Evolutionary conservation across 2,113 vertebrate species (phyloP).

Genomic region (Sigmodon hispidus): DNA sequence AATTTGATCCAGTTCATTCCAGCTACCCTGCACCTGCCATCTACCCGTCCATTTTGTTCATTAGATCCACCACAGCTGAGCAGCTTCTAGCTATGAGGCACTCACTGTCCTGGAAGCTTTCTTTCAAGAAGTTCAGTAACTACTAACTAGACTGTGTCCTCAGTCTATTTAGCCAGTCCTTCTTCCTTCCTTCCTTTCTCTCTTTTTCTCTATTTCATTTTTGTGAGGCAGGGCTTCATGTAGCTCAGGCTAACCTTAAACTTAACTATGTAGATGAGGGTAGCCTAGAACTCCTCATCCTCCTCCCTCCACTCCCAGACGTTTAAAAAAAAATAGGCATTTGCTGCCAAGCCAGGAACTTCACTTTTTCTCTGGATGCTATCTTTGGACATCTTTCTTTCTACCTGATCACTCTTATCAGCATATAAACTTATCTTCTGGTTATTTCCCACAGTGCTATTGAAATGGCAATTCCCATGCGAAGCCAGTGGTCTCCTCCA

Average conservation of each 20-base stretch:
- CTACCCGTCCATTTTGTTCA: not conserved
- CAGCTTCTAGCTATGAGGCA: not conserved
- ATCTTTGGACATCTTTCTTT: not conserved
- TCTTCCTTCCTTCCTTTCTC: not conserved
- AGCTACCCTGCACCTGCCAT: not conserved
- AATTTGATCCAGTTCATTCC: not conserved
- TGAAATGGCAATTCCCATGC: not conserved
- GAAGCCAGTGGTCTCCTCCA: not conserved
- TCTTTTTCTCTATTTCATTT: not conserved
- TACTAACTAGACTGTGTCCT: not conserved
- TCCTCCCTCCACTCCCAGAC: not conserved
- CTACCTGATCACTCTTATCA: not conserved
- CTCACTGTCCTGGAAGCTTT: not conserved
- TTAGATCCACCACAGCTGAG: not conserved
- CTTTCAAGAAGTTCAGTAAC: not conserved
- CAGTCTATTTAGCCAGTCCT: not conserved
- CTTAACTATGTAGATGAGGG: no score
- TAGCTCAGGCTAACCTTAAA: not conserved
- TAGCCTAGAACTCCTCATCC: not conserved
- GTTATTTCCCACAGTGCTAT: not conserved
- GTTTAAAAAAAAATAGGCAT: no score
- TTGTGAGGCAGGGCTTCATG: not conserved
- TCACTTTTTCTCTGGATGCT: not conserved
- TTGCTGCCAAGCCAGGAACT: not conserved
- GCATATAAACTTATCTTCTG: not conserved